These are phyloP conservation scores for Mycetomoellerius zeteki DNA, from an alignment of 1,140 invertebrate genomes.

Conservation along the genomic window DNA sequence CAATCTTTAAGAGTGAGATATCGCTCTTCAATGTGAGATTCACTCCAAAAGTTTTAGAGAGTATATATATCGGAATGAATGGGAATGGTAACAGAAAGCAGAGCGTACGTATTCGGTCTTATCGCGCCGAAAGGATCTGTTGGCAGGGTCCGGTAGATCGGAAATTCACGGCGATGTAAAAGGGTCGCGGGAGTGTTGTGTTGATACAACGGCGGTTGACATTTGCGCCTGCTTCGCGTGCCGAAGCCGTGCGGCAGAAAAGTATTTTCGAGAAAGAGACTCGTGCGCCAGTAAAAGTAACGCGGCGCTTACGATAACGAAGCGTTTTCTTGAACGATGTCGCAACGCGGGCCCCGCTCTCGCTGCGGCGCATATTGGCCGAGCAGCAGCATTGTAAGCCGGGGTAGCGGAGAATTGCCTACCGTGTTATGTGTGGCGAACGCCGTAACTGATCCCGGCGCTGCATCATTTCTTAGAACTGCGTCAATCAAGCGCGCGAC, in stretches of 20 bases:
- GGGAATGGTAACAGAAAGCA: neutral
- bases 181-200: neutral
- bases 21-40: too few species aligned
- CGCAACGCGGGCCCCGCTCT: slow-evolving; percentile 47
- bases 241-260: slow-evolving; percentile 28
- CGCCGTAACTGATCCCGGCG: slow-evolving; percentile 35
- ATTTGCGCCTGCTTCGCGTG: slow-evolving; percentile 48
- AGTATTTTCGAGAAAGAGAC: slow-evolving; percentile 43
- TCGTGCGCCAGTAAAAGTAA: slow-evolving; percentile 55
- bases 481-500: slow-evolving; percentile 57
- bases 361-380: slow-evolving; percentile 40
- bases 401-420: slow-evolving; percentile 54
- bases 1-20: too few species aligned
- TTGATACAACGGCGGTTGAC: slow-evolving; percentile 35
- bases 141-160: neutral
- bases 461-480: slow-evolving; percentile 61
- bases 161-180: slow-evolving; percentile 4
- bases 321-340: slow-evolving; percentile 69
- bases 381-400: slow-evolving; percentile 34
- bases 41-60: too few species aligned
- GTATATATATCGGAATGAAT: neutral
- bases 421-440: slow-evolving; percentile 59
- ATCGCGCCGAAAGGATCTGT: slow-evolving; percentile 13
- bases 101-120: neutral
- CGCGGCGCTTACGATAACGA: slow-evolving; percentile 69